phyloP scores from a whole-genome alignment of 1,140 invertebrate species.

The Calosoma granatense region DNA sequence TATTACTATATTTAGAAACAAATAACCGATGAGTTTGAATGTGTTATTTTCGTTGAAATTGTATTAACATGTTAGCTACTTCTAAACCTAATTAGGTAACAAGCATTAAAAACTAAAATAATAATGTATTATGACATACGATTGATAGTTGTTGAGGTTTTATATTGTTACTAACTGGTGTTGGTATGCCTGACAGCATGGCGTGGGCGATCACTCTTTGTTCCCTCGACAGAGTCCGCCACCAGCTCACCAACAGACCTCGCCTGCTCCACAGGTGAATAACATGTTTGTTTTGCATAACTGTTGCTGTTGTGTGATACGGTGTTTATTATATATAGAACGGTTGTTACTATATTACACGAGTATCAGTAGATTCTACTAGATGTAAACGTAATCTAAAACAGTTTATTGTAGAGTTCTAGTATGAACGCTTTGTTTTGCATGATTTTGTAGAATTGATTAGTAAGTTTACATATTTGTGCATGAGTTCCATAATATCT shows the following conservation, averaged over 20 bases:
- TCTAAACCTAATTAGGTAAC: no score
- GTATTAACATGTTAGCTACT: no score
- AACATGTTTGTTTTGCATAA: slow-evolving; percentile 15
- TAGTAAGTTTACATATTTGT: neutral
- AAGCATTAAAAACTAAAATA: no score
- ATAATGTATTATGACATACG: no score
- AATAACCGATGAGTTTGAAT: no score
- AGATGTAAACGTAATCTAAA: no score
- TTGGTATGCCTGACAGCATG: slow-evolving; percentile 8
- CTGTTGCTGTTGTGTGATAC: slow-evolving; percentile 11
- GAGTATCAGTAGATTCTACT: no score
- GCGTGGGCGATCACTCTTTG: neutral
- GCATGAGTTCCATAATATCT: neutral
- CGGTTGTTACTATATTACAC: neutral
- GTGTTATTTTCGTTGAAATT: no score
- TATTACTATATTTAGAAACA: no score
- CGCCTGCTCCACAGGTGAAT: slow-evolving; percentile 65
- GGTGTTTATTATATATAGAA: slow-evolving; percentile 9
- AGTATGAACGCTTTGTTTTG: no score
- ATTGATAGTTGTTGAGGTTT: no score
- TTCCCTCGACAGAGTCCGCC: slow-evolving; percentile 52
- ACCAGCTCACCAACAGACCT: slow-evolving; percentile 70
- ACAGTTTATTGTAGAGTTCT: no score
- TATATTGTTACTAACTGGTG: slow-evolving; percentile 2
- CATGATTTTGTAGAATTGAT: neutral